Evolutionary conservation across 2,113 vertebrate genomes (phyloP).

Genomic region (Aix galericulata): DNA sequence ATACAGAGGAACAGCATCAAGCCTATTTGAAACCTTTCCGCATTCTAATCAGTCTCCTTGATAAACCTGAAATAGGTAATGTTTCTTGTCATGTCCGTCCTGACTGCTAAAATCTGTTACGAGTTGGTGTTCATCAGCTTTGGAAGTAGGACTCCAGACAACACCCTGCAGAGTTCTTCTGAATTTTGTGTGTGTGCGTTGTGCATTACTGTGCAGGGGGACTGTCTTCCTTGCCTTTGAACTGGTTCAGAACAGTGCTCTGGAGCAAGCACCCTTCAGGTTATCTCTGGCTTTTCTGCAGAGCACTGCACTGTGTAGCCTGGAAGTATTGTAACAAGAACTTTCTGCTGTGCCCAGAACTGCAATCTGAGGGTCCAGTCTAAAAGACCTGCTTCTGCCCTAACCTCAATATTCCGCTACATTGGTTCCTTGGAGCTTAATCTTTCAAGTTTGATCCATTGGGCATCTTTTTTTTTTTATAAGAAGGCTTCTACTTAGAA

Average conservation of each 20-base stretch:
- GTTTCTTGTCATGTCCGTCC: not conserved
- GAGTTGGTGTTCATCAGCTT: not conserved
- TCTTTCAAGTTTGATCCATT: not conserved
- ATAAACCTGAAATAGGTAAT: slow-evolving; percentile 95
- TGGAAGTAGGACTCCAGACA: not conserved
- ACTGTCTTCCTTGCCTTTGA: not conserved
- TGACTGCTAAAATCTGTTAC: not conserved
- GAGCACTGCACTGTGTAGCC: not conserved
- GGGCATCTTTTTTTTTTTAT: not conserved
- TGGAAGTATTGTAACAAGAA: not conserved
- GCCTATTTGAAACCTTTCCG: slow-evolving; percentile 91
- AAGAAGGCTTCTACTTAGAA: not conserved
- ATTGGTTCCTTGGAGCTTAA: accelerated
- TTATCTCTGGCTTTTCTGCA: not conserved
- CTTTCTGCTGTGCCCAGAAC: not conserved
- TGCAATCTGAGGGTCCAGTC: not conserved
- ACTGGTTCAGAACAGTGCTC: not conserved
- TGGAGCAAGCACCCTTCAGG: not conserved
- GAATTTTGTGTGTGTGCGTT: accelerated
- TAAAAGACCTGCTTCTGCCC: not conserved
- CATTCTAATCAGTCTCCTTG: slow-evolving; percentile 91
- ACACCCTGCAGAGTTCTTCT: not conserved
- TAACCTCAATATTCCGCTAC: accelerated
- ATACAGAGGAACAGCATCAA: slow-evolving; percentile 81
- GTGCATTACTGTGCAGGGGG: not conserved